Evolutionary conservation across 2,113 vertebrate genomes (phyloP).

Genomic region (Mungos mungo): DNA sequence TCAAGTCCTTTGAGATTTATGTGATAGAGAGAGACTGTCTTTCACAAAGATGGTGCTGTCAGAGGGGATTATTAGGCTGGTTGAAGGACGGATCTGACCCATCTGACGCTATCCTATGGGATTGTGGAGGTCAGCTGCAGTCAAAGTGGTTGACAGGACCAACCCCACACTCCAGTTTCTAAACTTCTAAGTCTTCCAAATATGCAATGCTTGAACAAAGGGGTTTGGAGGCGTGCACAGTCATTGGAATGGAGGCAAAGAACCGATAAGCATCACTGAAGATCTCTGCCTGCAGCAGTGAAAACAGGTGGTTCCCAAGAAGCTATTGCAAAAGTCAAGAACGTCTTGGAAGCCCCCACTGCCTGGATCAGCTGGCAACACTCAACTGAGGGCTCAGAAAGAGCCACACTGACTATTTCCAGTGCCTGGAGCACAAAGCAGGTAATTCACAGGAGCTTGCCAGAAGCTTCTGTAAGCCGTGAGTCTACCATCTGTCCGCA

Average conservation of each 20-base stretch:
- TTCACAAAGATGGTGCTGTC: not conserved
- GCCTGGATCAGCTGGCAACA: not conserved
- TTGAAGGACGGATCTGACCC: not conserved
- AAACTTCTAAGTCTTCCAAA: not conserved
- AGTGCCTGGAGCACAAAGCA: conserved; percentile 26
- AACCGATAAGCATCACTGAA: not conserved
- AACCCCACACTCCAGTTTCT: not conserved
- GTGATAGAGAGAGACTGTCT: not conserved
- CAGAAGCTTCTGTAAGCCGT: not conserved
- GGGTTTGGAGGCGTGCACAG: not conserved
- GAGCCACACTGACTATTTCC: not conserved
- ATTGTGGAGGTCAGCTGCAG: not conserved
- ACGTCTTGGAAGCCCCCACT: not conserved
- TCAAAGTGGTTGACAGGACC: not conserved
- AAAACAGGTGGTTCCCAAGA: not conserved
- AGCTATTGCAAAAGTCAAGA: not conserved
- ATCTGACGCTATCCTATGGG: not conserved
- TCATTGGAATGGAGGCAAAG: not conserved
- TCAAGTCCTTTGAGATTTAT: not conserved
- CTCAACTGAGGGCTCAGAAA: not conserved
- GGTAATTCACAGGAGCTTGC: not conserved
- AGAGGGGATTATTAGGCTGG: not conserved
- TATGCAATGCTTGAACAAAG: not conserved
- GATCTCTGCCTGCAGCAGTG: not conserved
- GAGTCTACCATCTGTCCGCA: conserved; percentile 27